Conservation (phyloP, 2,888 invertebrate genomes). For the Prosopocoilus inquinatus region DNA sequence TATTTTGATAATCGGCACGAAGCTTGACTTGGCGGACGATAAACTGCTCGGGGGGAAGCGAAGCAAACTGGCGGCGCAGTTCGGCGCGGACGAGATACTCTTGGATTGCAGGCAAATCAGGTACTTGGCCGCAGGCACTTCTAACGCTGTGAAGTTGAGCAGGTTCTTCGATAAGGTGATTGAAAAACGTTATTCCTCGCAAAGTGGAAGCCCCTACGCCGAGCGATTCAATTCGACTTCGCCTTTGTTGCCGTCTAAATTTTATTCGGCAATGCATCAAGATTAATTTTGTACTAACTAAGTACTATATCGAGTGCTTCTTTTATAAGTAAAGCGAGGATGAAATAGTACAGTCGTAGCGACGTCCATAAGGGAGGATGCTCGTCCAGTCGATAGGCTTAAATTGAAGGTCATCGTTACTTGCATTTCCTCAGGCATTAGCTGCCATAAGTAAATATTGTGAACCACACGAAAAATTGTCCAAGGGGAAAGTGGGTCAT, state of each 20-base stretch:
- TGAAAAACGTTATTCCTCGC: conserved; percentile 52
- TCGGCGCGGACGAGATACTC: conserved; percentile 91
- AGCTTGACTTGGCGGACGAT: conserved; percentile 81
- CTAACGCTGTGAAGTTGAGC: conserved; percentile 89
- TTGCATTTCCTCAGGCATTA: too few relatives aligned
- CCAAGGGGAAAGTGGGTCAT: too few relatives aligned
- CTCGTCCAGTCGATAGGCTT: too few relatives aligned
- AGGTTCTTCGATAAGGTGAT: conserved; percentile 91
- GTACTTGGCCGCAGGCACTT: conserved; percentile 90
- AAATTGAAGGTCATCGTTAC: too few relatives aligned
- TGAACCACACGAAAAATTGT: too few relatives aligned
- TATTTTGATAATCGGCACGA: conserved; percentile 91
- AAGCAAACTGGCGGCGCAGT: conserved; percentile 79
- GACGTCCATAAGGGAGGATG: too few relatives aligned
- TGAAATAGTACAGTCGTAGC: too few relatives aligned
- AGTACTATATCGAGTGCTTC: too few relatives aligned
- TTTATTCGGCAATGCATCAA: conserved; percentile 43
- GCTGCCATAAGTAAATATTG: too few relatives aligned
- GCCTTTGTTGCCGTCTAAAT: conserved; percentile 44
- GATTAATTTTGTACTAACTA: conserved; percentile 35
- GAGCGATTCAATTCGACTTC: conserved; percentile 44
- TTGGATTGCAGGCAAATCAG: conserved; percentile 72
- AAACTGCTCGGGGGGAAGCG: conserved; percentile 64
- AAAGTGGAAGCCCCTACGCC: conserved; percentile 39
- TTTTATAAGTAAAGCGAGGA: too few relatives aligned